These are phyloP conservation scores for Coluber constrictor DNA, from an alignment of 2,797 vertebrate genomes.

Conservation along the genomic window DNA sequence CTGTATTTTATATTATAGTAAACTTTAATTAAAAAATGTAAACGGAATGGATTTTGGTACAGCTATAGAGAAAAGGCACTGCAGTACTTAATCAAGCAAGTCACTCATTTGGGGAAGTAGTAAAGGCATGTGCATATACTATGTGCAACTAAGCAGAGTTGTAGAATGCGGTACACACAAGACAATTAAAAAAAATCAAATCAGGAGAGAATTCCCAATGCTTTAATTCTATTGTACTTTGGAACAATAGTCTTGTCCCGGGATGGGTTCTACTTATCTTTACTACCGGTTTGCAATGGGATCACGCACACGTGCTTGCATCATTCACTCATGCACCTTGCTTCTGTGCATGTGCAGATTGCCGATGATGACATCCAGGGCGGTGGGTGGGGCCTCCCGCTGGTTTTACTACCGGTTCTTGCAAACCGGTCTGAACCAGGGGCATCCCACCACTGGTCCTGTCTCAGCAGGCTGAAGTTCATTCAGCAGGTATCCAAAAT, in stretches of 20 bases:
- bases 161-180: neutral
- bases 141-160: neutral
- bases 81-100: neutral
- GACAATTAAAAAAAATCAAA: neutral
- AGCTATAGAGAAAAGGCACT: neutral
- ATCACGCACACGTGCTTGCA: too few relatives aligned
- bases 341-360: too few relatives aligned
- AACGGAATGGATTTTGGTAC: neutral
- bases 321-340: too few relatives aligned
- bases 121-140: neutral
- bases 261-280: too few relatives aligned
- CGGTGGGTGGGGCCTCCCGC: too few relatives aligned
- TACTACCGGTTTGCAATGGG: too few relatives aligned
- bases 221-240: neutral
- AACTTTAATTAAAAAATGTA: neutral
- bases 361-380: too few relatives aligned
- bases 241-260: neutral
- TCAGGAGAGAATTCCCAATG: neutral
- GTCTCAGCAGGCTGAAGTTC: neutral
- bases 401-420: too few relatives aligned
- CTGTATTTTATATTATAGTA: neutral
- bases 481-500: neutral
- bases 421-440: too few relatives aligned
- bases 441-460: neutral
- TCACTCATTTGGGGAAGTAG: neutral